Evolutionary conservation across 2,888 invertebrate species (phyloP).

Genomic region (Drosophila pseudotakahashii): DNA sequence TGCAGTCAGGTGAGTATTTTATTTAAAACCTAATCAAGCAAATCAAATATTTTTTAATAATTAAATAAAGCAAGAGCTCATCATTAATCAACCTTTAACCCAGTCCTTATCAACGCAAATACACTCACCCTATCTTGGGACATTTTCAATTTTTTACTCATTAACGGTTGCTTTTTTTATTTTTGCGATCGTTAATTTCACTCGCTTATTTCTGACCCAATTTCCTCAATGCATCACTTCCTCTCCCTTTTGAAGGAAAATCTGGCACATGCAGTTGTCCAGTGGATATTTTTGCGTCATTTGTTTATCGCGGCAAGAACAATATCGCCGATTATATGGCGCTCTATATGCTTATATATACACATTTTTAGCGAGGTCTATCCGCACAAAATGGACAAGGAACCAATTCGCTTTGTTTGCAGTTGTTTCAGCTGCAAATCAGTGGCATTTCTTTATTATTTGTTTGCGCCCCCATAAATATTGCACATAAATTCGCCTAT

Average conservation of each 20-base stretch:
- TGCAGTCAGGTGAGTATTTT: constrained; percentile 12
- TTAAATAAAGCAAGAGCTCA: constrained; percentile 4
- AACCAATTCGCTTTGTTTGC: constrained; percentile 60
- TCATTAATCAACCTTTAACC: constrained; percentile 82
- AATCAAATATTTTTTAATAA: background rate
- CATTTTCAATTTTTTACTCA: constrained; percentile 25
- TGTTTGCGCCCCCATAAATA: constrained; percentile 20
- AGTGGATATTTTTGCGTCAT: constrained; percentile 59
- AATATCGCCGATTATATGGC: constrained; percentile 40
- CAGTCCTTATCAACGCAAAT: constrained; percentile 43
- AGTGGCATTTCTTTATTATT: constrained; percentile 25
- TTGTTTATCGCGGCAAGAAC: constrained; percentile 51
- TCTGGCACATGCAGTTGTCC: constrained; percentile 36
- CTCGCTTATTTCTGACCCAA: constrained; percentile 70
- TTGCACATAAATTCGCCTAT: constrained; percentile 22
- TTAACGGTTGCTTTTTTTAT: constrained; percentile 22
- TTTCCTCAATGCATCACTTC: constrained; percentile 49
- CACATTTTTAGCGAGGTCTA: constrained; percentile 39
- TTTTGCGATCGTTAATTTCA: constrained; percentile 37
- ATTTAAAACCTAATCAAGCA: background rate
- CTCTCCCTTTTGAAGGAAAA: constrained; percentile 35
- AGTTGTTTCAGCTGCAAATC: constrained; percentile 36
- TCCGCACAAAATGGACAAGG: constrained; percentile 55
- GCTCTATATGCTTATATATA: background rate
- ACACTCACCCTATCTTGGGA: background rate